Evolutionary conservation across 2,113 vertebrate species (phyloP).

Genomic region (Melanocharis versteri): DNA sequence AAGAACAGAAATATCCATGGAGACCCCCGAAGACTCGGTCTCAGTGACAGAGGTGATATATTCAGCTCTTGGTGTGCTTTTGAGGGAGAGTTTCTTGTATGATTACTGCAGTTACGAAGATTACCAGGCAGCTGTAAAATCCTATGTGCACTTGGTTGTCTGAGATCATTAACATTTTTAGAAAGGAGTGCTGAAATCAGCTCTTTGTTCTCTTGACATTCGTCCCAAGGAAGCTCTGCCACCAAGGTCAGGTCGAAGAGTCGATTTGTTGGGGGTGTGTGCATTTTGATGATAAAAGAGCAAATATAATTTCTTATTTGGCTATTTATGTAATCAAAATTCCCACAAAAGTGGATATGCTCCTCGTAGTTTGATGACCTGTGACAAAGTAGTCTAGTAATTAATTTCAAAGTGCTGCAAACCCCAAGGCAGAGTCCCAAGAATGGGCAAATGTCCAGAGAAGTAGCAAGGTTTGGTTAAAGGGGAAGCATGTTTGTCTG

Average conservation of each 20-base stretch:
- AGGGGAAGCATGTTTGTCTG: background rate
- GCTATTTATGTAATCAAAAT: background rate
- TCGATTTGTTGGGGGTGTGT: background rate
- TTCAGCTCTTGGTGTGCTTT: background rate
- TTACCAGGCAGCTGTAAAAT: background rate
- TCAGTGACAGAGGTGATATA: background rate
- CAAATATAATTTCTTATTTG: background rate
- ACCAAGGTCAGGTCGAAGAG: background rate
- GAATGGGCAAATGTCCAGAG: background rate
- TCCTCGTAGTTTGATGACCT: background rate
- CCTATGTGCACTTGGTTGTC: fast-evolving
- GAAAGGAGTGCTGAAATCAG: background rate
- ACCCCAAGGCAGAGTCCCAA: background rate
- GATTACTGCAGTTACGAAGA: background rate
- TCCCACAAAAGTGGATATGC: fast-evolving
- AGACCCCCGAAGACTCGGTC: background rate
- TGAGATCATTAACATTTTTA: background rate
- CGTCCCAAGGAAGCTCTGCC: background rate
- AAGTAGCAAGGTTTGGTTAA: background rate
- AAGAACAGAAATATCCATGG: background rate
- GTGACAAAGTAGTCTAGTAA: background rate
- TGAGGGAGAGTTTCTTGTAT: background rate
- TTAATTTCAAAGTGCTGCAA: background rate
- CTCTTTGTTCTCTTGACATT: background rate
- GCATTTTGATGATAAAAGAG: background rate